Percentiles rank a stretch among this genome's conserved stretches.
Evolutionary conservation across 1,140 invertebrate species (phyloP).

Genomic region (Ips nitidus): DNA sequence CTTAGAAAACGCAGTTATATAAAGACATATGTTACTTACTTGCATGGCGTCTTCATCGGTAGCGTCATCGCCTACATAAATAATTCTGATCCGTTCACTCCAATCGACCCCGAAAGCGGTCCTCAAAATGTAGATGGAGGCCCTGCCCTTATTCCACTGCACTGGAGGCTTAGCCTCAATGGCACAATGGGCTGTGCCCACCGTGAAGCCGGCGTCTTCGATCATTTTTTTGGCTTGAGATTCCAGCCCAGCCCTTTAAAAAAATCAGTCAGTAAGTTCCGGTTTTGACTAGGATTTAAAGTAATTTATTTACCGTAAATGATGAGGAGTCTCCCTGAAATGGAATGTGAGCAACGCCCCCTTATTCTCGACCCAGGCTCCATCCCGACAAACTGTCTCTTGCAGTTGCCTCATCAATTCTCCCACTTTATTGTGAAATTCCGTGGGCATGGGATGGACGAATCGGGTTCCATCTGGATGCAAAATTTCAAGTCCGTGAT

Average conservation of each 20-base stretch:
- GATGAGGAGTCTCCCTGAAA: constrained; percentile 77
- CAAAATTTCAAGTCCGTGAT: constrained; percentile 85
- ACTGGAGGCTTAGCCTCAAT: constrained; percentile 87
- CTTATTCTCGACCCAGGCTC: constrained; percentile 92
- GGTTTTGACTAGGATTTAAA: too few species aligned
- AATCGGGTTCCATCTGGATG: constrained; percentile 90
- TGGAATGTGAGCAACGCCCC: constrained; percentile 85
- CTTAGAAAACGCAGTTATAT: background rate
- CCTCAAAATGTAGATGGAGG: constrained; percentile 85
- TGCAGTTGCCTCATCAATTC: constrained; percentile 76
- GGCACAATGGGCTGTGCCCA: constrained; percentile 77
- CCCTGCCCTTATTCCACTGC: constrained; percentile 88
- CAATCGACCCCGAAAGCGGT: constrained; percentile 89
- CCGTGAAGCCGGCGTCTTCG: constrained; percentile 72
- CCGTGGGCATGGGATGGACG: constrained; percentile 85
- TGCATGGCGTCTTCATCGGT: constrained; percentile 91
- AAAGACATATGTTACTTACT: constrained; percentile 56
- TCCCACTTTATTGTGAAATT: constrained; percentile 79
- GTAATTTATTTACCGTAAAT: constrained; percentile 54
- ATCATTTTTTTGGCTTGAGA: constrained; percentile 69
- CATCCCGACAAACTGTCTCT: constrained; percentile 78
- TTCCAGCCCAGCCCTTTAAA: constrained; percentile 36
- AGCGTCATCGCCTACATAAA: constrained; percentile 86
- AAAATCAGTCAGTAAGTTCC: constrained; percentile 46
- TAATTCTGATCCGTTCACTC: constrained; percentile 86